Conservation (phyloP, 1,140 invertebrate species). For the Eurosta solidaginis region DNA sequence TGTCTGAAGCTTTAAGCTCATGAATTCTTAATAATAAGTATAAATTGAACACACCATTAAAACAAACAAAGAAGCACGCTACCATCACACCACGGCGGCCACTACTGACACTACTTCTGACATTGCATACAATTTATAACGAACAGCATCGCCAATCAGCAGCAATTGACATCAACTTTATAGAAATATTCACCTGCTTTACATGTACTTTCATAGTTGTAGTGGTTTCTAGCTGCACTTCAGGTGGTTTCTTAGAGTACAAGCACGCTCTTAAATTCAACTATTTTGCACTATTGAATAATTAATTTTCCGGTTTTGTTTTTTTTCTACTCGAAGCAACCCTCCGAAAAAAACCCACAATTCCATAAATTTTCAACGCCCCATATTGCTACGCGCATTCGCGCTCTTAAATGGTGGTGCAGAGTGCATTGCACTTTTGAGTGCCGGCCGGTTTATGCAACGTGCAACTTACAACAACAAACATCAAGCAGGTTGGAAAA, state of each 20-base stretch:
- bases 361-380: not conserved
- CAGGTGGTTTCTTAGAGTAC: not conserved
- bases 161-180: not conserved
- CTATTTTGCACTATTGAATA: not conserved
- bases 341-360: not conserved
- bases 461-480: too few species aligned
- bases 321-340: not conserved
- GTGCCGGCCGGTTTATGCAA: slow-evolving; percentile 23
- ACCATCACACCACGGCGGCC: too few species aligned
- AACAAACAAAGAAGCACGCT: too few species aligned
- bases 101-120: too few species aligned
- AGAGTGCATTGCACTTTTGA: slow-evolving; percentile 20
- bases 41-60: too few species aligned
- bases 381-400: not conserved
- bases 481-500: slow-evolving; percentile 13
- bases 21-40: too few species aligned
- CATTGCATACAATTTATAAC: too few species aligned
- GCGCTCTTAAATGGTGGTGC: not conserved
- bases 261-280: not conserved
- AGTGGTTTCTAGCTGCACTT: not conserved
- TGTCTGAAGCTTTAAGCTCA: too few species aligned
- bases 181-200: too few species aligned
- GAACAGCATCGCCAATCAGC: too few species aligned
- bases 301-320: not conserved
- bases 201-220: not conserved